phyloP scores from a whole-genome alignment of 2,888 invertebrate genomes.

The Dolomedes plantarius region DNA sequence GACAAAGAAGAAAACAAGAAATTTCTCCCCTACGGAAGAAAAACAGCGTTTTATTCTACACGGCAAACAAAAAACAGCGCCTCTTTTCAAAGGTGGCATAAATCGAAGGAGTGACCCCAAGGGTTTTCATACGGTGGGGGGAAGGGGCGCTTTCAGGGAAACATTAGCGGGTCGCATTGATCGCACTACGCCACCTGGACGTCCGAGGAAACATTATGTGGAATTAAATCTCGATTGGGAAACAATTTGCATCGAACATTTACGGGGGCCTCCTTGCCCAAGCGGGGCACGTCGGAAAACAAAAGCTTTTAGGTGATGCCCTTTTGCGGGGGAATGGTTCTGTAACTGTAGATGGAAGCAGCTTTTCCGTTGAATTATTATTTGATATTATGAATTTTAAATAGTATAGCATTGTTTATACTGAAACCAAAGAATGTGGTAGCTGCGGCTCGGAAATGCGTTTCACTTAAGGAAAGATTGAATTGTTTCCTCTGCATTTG shows the following conservation, averaged over 20 bases:
- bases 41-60: not conserved
- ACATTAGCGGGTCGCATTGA: slow-evolving; percentile 52
- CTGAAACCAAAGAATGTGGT: no score
- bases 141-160: slow-evolving; percentile 36
- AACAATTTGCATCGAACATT: slow-evolving; percentile 71
- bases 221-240: slow-evolving; percentile 70
- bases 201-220: slow-evolving; percentile 64
- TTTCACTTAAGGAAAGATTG: not conserved
- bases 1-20: not conserved
- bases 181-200: slow-evolving; percentile 56
- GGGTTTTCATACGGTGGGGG: slow-evolving; percentile 20
- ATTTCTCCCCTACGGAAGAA: not conserved
- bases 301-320: not conserved
- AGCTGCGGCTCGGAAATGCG: no score
- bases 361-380: not conserved
- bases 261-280: slow-evolving; percentile 28
- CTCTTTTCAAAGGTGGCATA: slow-evolving; percentile 8
- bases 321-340: not conserved
- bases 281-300: slow-evolving; percentile 26
- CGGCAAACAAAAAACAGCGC: not conserved
- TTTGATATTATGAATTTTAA: slow-evolving; percentile 12
- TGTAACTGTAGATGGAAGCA: not conserved
- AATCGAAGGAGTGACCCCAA: slow-evolving; percentile 42
- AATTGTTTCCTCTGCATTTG: not conserved
- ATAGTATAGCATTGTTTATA: not conserved